Percentiles rank a stretch among this genome's conserved stretches.
These are phyloP conservation scores for Siderastrea siderea DNA, from an alignment of 92 coral and sea anemone species.

Conservation along the genomic window DNA sequence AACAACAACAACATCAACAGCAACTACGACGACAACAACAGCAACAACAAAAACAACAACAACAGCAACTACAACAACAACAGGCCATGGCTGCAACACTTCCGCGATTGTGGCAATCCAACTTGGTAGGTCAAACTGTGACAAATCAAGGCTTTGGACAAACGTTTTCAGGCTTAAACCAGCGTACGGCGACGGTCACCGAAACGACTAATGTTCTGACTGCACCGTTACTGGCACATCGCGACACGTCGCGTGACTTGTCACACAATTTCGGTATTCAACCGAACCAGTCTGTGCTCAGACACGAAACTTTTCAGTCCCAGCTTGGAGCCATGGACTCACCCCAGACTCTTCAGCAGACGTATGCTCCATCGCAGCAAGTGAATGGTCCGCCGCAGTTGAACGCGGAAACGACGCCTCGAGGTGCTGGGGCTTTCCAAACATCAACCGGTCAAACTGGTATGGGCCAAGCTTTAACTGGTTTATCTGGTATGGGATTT, in stretches of 20 bases:
- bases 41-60: background rate
- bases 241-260: background rate
- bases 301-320: constrained; percentile 20
- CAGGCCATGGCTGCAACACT: background rate
- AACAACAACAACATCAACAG: background rate
- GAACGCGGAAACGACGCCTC: background rate
- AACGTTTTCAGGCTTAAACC: constrained; percentile 5
- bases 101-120: constrained; percentile 14
- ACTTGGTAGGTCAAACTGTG: background rate
- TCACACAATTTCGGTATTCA: constrained; percentile 1
- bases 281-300: constrained; percentile 6
- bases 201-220: constrained; percentile 11
- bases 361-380: constrained; percentile 7
- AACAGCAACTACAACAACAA: constrained; percentile 13
- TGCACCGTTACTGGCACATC: constrained; percentile 20
- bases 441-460: background rate
- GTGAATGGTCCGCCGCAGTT: background rate
- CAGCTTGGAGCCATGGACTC: constrained; percentile 16
- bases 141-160: constrained; percentile 24
- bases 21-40: constrained; percentile 8
- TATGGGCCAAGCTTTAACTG: constrained; percentile 3
- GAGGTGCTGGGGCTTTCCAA: background rate
- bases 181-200: constrained; percentile 15
- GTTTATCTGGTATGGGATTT: constrained; percentile 6
- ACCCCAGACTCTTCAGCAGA: constrained; percentile 22